A percentile compares a stretch with the other conserved stretches of the same genome.
Evolutionary conservation across 2,888 invertebrate genomes (phyloP).

Genomic region (Rambutsinella grinnellia): DNA sequence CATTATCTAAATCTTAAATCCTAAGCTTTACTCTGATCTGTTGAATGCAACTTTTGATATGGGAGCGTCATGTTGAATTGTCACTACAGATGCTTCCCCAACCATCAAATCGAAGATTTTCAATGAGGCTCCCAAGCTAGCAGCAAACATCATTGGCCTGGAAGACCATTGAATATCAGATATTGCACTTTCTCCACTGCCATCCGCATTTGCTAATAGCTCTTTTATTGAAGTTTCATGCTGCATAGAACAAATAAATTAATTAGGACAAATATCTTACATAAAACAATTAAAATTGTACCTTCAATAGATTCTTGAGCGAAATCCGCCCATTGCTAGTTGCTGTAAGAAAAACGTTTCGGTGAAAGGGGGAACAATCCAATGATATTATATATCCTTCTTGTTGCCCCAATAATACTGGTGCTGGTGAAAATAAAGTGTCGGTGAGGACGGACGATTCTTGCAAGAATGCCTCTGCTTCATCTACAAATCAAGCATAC

Average conservation of each 20-base stretch:
- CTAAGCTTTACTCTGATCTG: conserved; percentile 43
- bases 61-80: conserved; percentile 38
- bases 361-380: conserved; percentile 61
- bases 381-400: conserved; percentile 47
- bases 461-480: conserved; percentile 21
- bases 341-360: conserved; percentile 58
- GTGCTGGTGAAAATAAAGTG: conserved; percentile 48
- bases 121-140: conserved; percentile 36
- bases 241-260: no score
- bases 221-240: conserved; percentile 34
- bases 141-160: conserved; percentile 60
- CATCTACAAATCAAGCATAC: background rate
- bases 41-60: conserved; percentile 50
- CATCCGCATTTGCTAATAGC: background rate
- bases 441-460: conserved; percentile 19
- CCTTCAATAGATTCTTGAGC: conserved; percentile 57
- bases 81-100: conserved; percentile 25
- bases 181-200: conserved; percentile 11
- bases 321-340: conserved; percentile 50
- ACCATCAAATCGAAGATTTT: conserved; percentile 55
- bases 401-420: conserved; percentile 40
- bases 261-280: background rate
- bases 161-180: conserved; percentile 62
- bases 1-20: background rate
- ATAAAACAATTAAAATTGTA: conserved; percentile 4